phyloP scores from a whole-genome alignment of 2,888 invertebrate species.

The Tyria jacobaeae region DNA sequence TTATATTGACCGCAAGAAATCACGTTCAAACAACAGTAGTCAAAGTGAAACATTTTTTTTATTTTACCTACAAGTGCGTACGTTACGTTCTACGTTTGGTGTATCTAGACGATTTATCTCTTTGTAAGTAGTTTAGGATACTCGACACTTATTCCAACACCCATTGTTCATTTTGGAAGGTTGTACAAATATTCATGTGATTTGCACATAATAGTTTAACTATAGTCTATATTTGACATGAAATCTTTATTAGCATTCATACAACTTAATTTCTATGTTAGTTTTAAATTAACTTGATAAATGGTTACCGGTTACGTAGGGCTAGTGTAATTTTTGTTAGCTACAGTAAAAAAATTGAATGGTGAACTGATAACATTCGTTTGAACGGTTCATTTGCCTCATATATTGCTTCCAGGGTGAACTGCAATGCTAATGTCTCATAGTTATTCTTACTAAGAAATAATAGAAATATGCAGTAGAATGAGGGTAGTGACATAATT shows the following conservation, averaged over 20 bases:
- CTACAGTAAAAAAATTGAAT: too few species aligned
- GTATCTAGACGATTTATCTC: conserved; percentile 42
- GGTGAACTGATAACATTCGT: too few species aligned
- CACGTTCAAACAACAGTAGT: not conserved
- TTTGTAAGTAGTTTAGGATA: conserved; percentile 41
- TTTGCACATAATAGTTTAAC: conserved; percentile 52
- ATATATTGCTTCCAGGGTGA: too few species aligned
- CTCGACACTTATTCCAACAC: conserved; percentile 49
- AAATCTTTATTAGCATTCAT: too few species aligned
- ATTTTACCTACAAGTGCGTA: too few species aligned
- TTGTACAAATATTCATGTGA: conserved; percentile 53
- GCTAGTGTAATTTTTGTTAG: too few species aligned
- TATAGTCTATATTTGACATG: too few species aligned
- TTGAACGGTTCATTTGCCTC: too few species aligned
- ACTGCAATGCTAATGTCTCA: not conserved
- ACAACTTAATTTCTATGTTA: too few species aligned
- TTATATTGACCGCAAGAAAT: not conserved
- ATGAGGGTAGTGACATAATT: not conserved
- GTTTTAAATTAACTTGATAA: too few species aligned
- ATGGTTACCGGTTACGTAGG: too few species aligned
- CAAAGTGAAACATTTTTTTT: not conserved
- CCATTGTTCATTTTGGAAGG: conserved; percentile 66
- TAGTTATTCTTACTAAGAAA: not conserved
- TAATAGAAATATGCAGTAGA: not conserved
- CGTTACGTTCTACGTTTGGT: conserved; percentile 13